Conservation (phyloP, 2,113 vertebrate genomes). For the Syngnathus typhle region DNA sequence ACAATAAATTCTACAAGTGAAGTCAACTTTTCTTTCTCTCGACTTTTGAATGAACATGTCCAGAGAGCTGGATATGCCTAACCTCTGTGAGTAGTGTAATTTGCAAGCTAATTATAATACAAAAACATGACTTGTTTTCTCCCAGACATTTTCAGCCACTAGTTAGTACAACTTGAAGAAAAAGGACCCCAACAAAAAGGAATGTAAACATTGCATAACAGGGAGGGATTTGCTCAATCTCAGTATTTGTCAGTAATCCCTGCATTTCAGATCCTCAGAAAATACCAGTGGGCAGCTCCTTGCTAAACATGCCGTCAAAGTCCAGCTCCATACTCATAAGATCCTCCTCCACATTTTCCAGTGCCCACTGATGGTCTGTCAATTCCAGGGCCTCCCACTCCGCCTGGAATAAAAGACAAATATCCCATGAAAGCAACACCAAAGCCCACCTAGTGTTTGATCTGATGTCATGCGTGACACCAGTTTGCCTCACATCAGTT, state of each 20-base stretch:
- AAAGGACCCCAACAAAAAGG: conserved; percentile 27
- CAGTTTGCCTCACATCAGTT: background rate
- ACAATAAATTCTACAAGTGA: background rate
- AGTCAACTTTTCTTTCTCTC: background rate
- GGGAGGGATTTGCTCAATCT: conserved; percentile 36
- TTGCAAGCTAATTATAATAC: conserved; percentile 37
- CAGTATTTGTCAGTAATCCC: conserved; percentile 30
- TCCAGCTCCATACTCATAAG: conserved; percentile 94
- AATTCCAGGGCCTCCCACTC: conserved; percentile 97
- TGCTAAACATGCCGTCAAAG: conserved; percentile 95
- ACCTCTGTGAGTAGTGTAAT: background rate
- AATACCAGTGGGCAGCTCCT: conserved; percentile 90
- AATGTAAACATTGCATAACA: conserved; percentile 61
- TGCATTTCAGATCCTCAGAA: conserved; percentile 73
- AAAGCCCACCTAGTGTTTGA: background rate
- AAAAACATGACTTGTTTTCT: conserved; percentile 16
- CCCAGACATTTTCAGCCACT: conserved; percentile 20
- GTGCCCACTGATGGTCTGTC: conserved; percentile 96
- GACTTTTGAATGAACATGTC: background rate
- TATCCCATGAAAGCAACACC: background rate
- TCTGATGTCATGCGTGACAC: background rate
- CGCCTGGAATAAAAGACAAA: conserved; percentile 69
- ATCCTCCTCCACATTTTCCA: conserved; percentile 93
- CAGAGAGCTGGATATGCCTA: background rate
- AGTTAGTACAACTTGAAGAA: conserved; percentile 29